Evolutionary conservation across 2,888 invertebrate species (phyloP), one percentile per base, ranked within the genome.

Genomic region (Strigamia crassipes): DNA sequence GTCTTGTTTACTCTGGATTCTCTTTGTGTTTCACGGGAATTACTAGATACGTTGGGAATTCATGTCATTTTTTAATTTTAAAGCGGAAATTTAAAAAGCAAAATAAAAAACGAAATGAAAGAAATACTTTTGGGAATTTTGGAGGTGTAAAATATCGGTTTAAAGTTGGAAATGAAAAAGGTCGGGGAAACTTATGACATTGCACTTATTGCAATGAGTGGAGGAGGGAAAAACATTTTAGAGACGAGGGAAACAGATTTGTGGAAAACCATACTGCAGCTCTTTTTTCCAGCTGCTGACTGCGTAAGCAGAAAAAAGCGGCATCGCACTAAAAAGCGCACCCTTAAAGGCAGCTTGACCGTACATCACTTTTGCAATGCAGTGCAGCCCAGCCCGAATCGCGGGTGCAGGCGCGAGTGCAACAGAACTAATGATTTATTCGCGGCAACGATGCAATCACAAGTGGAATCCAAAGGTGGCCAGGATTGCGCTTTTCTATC

Each of bases 321-420:
- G 23, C 61, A 18, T 66, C 12, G 61, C 61, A 66, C 61, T 66
- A 66, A 66, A 66, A 66, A 66, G 46, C 61, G 12, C 61, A 21
- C 61, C 61, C 61, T 66, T 66, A 66, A 66, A 66, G 61, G 61
- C 61, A 66, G 61, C 61, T 66, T 66, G 61, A 66, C 61, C 61
- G 61, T 66, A 66, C 61, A 66, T 66, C 61, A 66, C 23, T 21
- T 66, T 66, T 21, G 61, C 61, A 66, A 66, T 66, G 61, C 61
- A 66, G 61, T 66, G 23, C 61, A 66, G 61, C 61, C n/a, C n/a
- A n/a, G n/a, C n/a, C n/a, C 61, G 46, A 46, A 12, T 46, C n/a
- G 46, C 12, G 46, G 46, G 12, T 38, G 38, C 15, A 13, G 46
- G 46, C 46, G 46, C 46, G 38, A 46, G 46, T n/a, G 46, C 13